Percentiles rank a stretch among this genome's conserved stretches.
Conservation (phyloP, 35 echinoderm and acorn worm genomes). For the Anneissia japonica region DNA sequence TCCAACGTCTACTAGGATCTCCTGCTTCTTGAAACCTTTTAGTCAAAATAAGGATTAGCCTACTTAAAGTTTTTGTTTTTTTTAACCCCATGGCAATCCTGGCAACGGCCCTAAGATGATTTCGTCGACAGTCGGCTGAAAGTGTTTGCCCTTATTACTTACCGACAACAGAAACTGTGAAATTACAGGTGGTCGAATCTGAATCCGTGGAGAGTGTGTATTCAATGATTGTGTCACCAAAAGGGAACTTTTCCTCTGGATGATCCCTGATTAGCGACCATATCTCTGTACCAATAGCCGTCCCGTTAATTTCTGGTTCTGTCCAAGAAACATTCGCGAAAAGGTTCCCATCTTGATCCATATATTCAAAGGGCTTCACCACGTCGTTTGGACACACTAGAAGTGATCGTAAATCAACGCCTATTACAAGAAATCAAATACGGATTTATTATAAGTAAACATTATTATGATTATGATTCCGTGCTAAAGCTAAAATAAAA, state of each 20-base stretch:
- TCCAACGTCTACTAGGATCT: too few species aligned
- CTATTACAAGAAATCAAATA: background rate
- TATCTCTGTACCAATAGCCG: background rate
- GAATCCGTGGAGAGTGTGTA: slow-evolving; percentile 38
- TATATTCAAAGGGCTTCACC: background rate
- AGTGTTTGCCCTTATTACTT: too few species aligned
- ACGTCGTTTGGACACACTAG: background rate
- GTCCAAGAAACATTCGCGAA: background rate
- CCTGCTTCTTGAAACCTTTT: too few species aligned
- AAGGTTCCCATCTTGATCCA: background rate
- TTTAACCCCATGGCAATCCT: too few species aligned
- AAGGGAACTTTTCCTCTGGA: slow-evolving; percentile 34
- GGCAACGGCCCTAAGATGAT: too few species aligned
- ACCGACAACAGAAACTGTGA: slow-evolving; percentile 33
- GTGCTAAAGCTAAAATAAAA: too few species aligned
- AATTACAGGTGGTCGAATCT: slow-evolving; percentile 1
- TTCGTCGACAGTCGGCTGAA: too few species aligned
- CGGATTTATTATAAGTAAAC: too few species aligned
- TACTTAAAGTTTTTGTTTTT: too few species aligned
- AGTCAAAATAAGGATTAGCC: too few species aligned
- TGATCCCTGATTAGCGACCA: slow-evolving; percentile 1
- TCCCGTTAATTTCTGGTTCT: background rate
- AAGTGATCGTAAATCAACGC: background rate
- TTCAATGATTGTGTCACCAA: slow-evolving; percentile 29
- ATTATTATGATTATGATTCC: too few species aligned